These are phyloP conservation scores for Spatula versicolor DNA, from an alignment of 2,797 vertebrate genomes.

Conservation along the genomic window DNA sequence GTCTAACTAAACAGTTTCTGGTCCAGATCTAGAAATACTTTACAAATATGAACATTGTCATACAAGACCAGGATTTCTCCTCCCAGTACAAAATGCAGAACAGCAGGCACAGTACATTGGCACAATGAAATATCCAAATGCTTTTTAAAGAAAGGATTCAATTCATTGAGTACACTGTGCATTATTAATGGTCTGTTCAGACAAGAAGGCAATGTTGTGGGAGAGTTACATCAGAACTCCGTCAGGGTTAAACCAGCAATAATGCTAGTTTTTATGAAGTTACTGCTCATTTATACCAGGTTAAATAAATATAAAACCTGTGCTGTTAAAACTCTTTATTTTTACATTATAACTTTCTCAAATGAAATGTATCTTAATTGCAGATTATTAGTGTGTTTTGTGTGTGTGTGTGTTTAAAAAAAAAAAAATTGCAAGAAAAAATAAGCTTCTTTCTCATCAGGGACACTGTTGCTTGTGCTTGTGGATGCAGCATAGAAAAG, in stretches of 20 bases:
- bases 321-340: neutral
- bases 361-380: neutral
- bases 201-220: neutral
- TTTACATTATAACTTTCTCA: neutral
- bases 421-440: neutral
- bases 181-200: neutral
- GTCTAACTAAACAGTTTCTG: neutral
- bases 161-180: neutral
- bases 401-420: too few species aligned
- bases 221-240: neutral
- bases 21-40: neutral
- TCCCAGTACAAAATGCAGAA: neutral
- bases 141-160: neutral
- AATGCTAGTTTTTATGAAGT: neutral
- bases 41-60: neutral
- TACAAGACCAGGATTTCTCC: neutral
- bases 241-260: neutral
- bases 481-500: neutral
- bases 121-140: fast-evolving
- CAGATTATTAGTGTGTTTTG: neutral
- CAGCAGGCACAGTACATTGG: neutral
- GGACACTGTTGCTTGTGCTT: neutral
- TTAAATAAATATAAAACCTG: neutral
- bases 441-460: neutral
- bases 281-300: neutral